Evolutionary conservation across 2,888 invertebrate genomes (phyloP).

Genomic region (Drosophila antonietae): DNA sequence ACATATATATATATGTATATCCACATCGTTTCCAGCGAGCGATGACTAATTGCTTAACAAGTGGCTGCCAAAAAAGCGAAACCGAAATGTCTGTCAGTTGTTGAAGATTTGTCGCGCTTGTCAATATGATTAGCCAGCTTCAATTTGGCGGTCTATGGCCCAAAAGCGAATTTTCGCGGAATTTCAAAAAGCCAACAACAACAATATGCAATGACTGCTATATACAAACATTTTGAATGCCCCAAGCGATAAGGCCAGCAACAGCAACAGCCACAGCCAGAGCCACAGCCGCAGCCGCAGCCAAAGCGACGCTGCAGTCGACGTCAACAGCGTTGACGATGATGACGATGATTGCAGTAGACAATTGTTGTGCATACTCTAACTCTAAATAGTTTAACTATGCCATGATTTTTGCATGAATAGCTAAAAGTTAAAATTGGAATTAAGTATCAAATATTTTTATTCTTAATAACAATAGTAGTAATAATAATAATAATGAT

Average conservation of each 20-base stretch:
- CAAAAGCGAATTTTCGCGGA: slow-evolving; percentile 46
- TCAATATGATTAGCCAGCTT: slow-evolving; percentile 60
- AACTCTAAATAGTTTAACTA: neutral
- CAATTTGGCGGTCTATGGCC: slow-evolving; percentile 25
- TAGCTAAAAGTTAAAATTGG: neutral
- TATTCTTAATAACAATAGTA: too few species aligned
- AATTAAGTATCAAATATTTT: too few species aligned
- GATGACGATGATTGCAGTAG: slow-evolving; percentile 41
- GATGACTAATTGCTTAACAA: slow-evolving; percentile 61
- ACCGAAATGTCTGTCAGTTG: slow-evolving; percentile 43
- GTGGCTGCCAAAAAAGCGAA: slow-evolving; percentile 36
- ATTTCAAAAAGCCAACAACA: slow-evolving; percentile 30
- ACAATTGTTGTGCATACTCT: slow-evolving; percentile 30
- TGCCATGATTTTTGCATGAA: neutral
- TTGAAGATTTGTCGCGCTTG: slow-evolving; percentile 61
- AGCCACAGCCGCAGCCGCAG: neutral
- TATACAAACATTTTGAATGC: slow-evolving; percentile 56
- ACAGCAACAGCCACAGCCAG: neutral
- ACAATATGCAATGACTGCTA: slow-evolving; percentile 39
- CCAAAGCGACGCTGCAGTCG: slow-evolving; percentile 13
- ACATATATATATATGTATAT: neutral
- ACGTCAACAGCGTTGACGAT: slow-evolving; percentile 33
- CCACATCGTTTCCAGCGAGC: neutral
- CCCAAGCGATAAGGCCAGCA: slow-evolving; percentile 34
- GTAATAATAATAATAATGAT: too few species aligned